A percentile compares a stretch with the other conserved stretches of the same genome.
These are phyloP conservation scores for Ictalurus punctatus DNA, from an alignment of 2,113 vertebrate species.

Conservation along the genomic window DNA sequence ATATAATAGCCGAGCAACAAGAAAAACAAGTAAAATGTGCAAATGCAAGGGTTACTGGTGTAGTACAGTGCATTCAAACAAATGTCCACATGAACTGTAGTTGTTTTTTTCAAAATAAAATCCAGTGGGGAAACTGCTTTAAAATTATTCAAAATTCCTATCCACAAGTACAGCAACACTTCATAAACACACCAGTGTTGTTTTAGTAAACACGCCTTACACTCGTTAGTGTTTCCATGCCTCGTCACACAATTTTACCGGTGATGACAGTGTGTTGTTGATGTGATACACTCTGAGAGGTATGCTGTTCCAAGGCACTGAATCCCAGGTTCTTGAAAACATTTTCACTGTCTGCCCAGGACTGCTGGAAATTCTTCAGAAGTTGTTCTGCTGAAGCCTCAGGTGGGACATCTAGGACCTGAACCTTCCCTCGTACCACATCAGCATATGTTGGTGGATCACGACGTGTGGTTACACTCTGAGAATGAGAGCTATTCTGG, in stretches of 20 bases:
- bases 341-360: conserved; percentile 83
- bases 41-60: not conserved
- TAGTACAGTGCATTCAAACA: conserved; percentile 4
- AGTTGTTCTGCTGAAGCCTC: conserved; percentile 76
- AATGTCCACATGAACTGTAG: not conserved
- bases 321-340: conserved; percentile 81
- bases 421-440: conserved; percentile 80
- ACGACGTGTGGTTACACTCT: conserved; percentile 67
- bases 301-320: conserved; percentile 74
- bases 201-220: conserved; percentile 52
- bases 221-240: conserved; percentile 69
- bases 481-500: conserved; percentile 60
- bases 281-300: conserved; percentile 73
- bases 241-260: conserved; percentile 77
- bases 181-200: conserved; percentile 60
- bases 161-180: not conserved
- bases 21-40: not conserved
- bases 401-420: conserved; percentile 67
- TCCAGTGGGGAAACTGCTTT: not conserved
- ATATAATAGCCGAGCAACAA: not conserved
- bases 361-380: conserved; percentile 82
- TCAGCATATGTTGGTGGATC: conserved; percentile 89
- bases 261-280: conserved; percentile 78
- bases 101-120: not conserved
- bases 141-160: not conserved